Conservation (phyloP, 2,888 invertebrate species). For the Pseudococcus jackbeardsleyi region DNA sequence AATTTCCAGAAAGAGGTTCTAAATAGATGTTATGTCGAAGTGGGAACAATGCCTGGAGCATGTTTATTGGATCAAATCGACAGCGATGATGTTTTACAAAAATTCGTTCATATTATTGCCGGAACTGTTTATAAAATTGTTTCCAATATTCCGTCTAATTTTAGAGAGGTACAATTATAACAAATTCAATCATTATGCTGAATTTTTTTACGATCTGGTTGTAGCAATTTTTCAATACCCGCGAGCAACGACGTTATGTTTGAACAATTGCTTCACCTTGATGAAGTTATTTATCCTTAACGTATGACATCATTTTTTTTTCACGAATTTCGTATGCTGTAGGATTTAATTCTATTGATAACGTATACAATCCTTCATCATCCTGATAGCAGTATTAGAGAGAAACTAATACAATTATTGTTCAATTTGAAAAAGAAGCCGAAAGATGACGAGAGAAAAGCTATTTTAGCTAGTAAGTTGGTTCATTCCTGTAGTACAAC, state of each 20-base stretch:
- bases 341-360: constrained; percentile 78
- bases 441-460: constrained; percentile 76
- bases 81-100: constrained; percentile 67
- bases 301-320: neutral
- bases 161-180: constrained; percentile 72
- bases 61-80: constrained; percentile 50
- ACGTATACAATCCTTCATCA: constrained; percentile 76
- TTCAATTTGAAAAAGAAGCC: constrained; percentile 82
- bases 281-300: neutral
- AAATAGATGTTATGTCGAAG: constrained; percentile 71
- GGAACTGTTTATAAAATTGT: constrained; percentile 76
- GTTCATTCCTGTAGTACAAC: neutral
- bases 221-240: neutral
- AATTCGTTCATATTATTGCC: constrained; percentile 73
- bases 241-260: too few relatives aligned
- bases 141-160: constrained; percentile 78
- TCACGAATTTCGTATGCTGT: constrained; percentile 60
- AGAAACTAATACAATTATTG: constrained; percentile 77
- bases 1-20: constrained; percentile 74
- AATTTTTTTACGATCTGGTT: constrained; percentile 60
- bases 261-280: too few relatives aligned
- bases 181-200: neutral
- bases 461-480: constrained; percentile 73
- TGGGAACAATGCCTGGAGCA: constrained; percentile 62
- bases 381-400: constrained; percentile 74